Conservation (phyloP, 1,140 invertebrate species). For the Conus ventricosus region DNA sequence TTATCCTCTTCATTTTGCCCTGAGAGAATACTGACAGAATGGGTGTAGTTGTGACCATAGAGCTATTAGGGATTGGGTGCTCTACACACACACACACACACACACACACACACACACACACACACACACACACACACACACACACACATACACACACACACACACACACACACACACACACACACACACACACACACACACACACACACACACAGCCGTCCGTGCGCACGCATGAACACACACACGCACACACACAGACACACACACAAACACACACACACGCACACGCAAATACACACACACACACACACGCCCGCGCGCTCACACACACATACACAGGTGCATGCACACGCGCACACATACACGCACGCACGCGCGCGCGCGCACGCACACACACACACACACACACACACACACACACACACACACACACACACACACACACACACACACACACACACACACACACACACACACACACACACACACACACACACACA, state of each 20-base stretch:
- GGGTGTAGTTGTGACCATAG: no score
- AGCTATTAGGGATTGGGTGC: no score
- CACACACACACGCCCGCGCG: no score
- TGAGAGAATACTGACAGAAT: no score
- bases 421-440: constrained; percentile 10
- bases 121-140: constrained; percentile 10
- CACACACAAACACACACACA: no score
- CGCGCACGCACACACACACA: neutral
- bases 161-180: neutral
- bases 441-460: constrained; percentile 10
- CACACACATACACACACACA: neutral
- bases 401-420: constrained; percentile 4
- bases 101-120: constrained; percentile 2
- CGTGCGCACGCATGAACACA: neutral
- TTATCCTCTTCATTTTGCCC: no score
- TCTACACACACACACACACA: neutral
- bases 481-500: neutral
- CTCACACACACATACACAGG: neutral
- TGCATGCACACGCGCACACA: neutral
- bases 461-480: neutral
- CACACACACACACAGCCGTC: neutral
- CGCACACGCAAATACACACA: no score
- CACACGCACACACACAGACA: no score
- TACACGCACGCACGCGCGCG: neutral
- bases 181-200: neutral